Base-by-base conservation (phyloP, 1,140 invertebrate species). In the Cydia amplana region DNA sequence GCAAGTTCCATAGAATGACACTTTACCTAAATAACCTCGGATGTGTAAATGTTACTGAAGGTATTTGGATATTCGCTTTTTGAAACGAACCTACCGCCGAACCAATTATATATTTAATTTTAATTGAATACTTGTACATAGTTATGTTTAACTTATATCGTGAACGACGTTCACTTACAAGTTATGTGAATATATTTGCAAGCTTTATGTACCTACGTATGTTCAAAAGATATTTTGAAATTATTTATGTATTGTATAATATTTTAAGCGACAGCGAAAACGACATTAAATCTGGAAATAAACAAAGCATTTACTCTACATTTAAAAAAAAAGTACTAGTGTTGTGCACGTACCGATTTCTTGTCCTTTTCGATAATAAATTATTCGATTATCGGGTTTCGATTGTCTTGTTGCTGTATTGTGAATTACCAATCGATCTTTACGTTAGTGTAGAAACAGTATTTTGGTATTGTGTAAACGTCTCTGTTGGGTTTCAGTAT, bases 361-460 rank as follows among this genome's bases (percentile, higher is more conserved):
- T 79, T 80, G 85, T 86, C 82, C 79, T 85, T 88, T 89, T 89
- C 83, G 77, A 78, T 77, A 80, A 77, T 85, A 84, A 84, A 81
- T 84, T 85, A 85, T 83, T 87, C 77, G 78, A 82, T 80, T 82
- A 75, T 78, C 79, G 78, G 70, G 75, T 84, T 79, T 77, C 78
- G 77, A 74, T 79, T 73, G 76, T 81, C 80, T 84, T 81, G 82
- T 82, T 80, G 83, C 86, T 85, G 80, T 89, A 83, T 82, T 83
- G 79, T 88, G 84, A 82, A 85, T 82, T 82, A 86, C 78, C 79
- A 81, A 84, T 85, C 80, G 79, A 87, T 88, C 82, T 85, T 86
- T 80, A 85, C 78, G 80, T 84, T 87, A 83, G 84, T 79, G 75
- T 91, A 88, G 85, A 87, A 87, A 74, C 89, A 92, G 90, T 91